Evolutionary conservation across 2,113 vertebrate species (phyloP).

Genomic region (Bubo scandiacus): DNA sequence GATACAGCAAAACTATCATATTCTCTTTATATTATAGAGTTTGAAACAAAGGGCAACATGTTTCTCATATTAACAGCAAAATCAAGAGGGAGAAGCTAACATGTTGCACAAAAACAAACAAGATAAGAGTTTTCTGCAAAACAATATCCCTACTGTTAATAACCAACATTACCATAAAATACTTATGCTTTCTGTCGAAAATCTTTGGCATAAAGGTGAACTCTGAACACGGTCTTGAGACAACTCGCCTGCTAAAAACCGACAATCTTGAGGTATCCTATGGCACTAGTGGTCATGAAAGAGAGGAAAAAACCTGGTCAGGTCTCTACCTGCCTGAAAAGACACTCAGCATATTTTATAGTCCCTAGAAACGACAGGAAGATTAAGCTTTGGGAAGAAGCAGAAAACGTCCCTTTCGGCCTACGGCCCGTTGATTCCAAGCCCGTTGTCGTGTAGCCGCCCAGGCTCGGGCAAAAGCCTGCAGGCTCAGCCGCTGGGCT

Average conservation of each 20-base stretch:
- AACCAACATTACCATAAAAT: neutral
- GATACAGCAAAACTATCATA: neutral
- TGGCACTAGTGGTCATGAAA: accelerated
- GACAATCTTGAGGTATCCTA: accelerated
- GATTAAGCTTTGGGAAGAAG: accelerated
- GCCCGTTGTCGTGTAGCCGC: accelerated
- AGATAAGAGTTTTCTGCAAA: neutral
- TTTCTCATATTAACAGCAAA: neutral
- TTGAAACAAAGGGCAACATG: too few relatives aligned
- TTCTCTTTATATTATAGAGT: too few relatives aligned
- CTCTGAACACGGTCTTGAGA: neutral
- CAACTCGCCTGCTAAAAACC: accelerated
- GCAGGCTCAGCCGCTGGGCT: accelerated
- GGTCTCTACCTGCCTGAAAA: neutral
- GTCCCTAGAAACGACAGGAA: accelerated
- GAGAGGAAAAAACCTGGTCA: neutral
- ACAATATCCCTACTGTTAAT: neutral
- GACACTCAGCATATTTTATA: accelerated
- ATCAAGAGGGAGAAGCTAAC: neutral
- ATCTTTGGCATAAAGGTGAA: neutral
- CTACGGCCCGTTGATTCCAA: accelerated
- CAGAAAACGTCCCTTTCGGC: accelerated
- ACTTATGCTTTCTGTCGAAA: accelerated
- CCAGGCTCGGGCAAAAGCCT: accelerated
- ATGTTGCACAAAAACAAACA: accelerated